Conservation (phyloP, 2,888 invertebrate genomes). For the Pandemis heparana region DNA sequence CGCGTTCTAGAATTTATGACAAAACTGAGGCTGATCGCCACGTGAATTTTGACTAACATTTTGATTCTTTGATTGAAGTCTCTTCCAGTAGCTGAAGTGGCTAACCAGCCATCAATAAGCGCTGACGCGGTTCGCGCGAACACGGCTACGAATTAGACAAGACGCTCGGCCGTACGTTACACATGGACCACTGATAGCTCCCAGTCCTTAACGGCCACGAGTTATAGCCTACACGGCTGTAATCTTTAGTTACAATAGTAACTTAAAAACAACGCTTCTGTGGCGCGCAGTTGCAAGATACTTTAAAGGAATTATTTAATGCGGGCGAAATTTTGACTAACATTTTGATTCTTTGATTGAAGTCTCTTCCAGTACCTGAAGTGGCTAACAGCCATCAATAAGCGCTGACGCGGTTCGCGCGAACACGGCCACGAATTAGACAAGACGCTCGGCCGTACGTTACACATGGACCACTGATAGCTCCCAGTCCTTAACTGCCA, state of each 20-base stretch:
- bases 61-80: not conserved
- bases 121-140: conserved; percentile 63
- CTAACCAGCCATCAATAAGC: conserved; percentile 63
- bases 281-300: too few relatives aligned
- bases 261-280: too few relatives aligned
- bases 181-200: conserved; percentile 30
- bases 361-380: conserved; percentile 44
- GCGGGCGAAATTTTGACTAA: too few relatives aligned
- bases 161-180: conserved; percentile 47
- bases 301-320: too few relatives aligned
- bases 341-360: too few relatives aligned
- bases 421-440: conserved; percentile 65
- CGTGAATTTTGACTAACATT: too few relatives aligned
- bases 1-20: too few relatives aligned
- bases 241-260: too few relatives aligned
- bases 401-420: conserved; percentile 62
- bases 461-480: conserved; percentile 41
- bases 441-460: conserved; percentile 48
- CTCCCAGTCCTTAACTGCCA: conserved; percentile 29
- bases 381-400: conserved; percentile 60
- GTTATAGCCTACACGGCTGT: not conserved
- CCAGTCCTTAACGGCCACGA: conserved; percentile 27
- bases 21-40: too few relatives aligned
- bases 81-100: conserved; percentile 44
- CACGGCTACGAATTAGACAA: conserved; percentile 62